phyloP scores from a whole-genome alignment of 2,113 vertebrate genomes.

The Menura novaehollandiae region DNA sequence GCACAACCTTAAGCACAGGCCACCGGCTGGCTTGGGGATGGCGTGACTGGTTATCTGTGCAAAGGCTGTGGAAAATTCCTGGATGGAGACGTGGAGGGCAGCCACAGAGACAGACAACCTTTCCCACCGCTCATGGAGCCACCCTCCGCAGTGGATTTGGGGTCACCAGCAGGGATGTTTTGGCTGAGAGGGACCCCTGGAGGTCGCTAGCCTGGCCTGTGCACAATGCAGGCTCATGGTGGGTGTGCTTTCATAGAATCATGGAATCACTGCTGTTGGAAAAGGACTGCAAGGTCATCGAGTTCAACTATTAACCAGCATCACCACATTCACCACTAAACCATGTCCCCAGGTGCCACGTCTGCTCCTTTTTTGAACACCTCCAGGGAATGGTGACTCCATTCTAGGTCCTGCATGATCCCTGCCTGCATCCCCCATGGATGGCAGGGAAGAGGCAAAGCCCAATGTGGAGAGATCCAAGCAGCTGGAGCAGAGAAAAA shows the following conservation, averaged over 20 bases:
- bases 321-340: neutral
- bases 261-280: neutral
- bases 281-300: neutral
- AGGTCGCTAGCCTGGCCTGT: fast-evolving
- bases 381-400: neutral
- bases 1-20: neutral
- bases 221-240: fast-evolving
- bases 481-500: neutral
- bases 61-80: neutral
- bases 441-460: fast-evolving
- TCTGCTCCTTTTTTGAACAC: neutral
- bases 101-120: neutral
- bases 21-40: neutral
- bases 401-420: neutral
- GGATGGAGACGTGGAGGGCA: fast-evolving
- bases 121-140: neutral
- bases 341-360: neutral
- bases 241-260: neutral
- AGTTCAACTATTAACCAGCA: neutral
- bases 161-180: neutral
- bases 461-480: neutral
- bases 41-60: fast-evolving
- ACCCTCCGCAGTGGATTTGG: neutral
- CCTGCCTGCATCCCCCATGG: neutral
- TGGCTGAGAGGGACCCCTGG: neutral